Percentiles rank a stretch among this genome's conserved stretches.
Evolutionary conservation across 2,113 vertebrate species (phyloP).

Genomic region (Limnothrissa miodon): DNA sequence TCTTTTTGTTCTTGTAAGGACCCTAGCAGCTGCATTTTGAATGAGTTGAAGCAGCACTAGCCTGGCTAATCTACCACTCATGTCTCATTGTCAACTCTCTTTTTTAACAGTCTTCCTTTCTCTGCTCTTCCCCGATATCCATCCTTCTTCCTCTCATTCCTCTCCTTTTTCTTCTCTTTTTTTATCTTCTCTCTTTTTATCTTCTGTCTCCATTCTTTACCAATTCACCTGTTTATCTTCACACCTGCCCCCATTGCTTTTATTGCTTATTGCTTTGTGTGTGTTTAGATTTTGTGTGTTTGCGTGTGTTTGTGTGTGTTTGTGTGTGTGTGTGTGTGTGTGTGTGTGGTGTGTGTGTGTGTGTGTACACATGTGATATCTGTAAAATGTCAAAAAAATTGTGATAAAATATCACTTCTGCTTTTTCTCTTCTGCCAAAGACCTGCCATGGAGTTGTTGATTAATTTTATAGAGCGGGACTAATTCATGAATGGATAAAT

Average conservation of each 20-base stretch:
- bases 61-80: too few species aligned
- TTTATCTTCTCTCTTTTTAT: neutral
- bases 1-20: too few species aligned
- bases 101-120: neutral
- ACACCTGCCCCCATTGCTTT: neutral
- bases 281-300: neutral
- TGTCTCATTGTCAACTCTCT: too few species aligned
- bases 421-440: too few species aligned
- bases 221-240: too few species aligned
- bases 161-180: neutral
- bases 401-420: too few species aligned
- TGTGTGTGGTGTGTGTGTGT: constrained; percentile 1
- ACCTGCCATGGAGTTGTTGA: too few species aligned
- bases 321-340: neutral
- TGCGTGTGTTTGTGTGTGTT: neutral
- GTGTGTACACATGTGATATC: neutral
- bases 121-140: neutral
- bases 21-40: too few species aligned
- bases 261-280: neutral
- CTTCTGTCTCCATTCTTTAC: neutral
- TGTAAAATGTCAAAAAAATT: too few species aligned
- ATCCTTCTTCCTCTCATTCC: too few species aligned
- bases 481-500: neutral
- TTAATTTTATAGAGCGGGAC: too few species aligned
- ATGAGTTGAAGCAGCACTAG: too few species aligned